Percentiles rank a stretch among this genome's conserved stretches.
phyloP scores from a whole-genome alignment of 2,797 vertebrate species.

The Heteromormyrus szaboi region DNA sequence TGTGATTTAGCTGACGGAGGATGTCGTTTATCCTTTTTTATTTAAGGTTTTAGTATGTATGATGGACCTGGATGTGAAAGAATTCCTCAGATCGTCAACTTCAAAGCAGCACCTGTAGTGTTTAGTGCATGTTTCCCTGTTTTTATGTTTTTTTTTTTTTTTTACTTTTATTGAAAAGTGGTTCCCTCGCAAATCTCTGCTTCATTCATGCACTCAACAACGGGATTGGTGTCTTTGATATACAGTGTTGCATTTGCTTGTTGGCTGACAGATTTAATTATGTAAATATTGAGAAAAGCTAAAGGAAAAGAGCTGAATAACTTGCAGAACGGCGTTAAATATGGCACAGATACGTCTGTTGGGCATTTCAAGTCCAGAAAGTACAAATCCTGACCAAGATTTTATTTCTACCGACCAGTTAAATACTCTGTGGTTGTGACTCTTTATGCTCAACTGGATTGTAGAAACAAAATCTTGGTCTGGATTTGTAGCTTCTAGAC shows the following conservation, averaged over 20 bases:
- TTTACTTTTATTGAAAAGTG: neutral
- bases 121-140: constrained; percentile 50
- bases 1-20: neutral
- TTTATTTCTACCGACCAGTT: neutral
- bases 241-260: neutral
- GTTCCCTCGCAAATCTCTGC: neutral
- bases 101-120: constrained; percentile 58
- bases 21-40: neutral
- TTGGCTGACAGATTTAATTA: neutral
- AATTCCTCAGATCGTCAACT: constrained; percentile 56
- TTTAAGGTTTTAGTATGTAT: neutral
- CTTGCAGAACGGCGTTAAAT: neutral
- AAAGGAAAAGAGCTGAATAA: neutral
- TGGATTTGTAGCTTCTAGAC: neutral
- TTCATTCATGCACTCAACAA: neutral
- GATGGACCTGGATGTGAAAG: constrained; percentile 54
- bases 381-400: neutral
- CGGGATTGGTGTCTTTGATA: neutral
- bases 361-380: neutral
- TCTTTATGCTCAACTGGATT: neutral
- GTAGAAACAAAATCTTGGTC: neutral
- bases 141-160: neutral
- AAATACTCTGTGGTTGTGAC: neutral
- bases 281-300: neutral
- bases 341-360: neutral